Base-by-base conservation (phyloP, 2,797 vertebrate species). In the Cynopterus sphinx region DNA sequence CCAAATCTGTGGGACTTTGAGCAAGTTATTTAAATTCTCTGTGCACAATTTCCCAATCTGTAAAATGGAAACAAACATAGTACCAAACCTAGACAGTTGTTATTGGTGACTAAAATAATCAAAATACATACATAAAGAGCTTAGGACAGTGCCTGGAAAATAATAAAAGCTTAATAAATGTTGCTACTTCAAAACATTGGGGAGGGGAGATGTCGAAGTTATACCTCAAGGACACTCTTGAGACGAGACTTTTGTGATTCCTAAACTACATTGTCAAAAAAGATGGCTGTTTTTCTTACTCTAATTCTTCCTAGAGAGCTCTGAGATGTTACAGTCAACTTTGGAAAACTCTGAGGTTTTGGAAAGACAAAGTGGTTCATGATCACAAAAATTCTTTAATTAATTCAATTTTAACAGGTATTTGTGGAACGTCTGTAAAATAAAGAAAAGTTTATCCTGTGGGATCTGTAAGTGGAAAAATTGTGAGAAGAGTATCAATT, bases 331-430 rank as follows among this genome's bases (percentile, higher is more conserved):
- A 77, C 3, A 63, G 11, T 82, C 36, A 77, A 93, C 26, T 96
- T 93, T 87, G 49, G 33, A 87, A 94, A 75, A 73, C 24, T 46
- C 24, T 36, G 39, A 75, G 17, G 22, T 2, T 84, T 61, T 77
- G 2, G 36, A 61, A 13, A 84, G 5, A 91, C 39, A 84, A 87
- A 85, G 4, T 75, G 22, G 84, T 74, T 74, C n/a, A 67, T 26
- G 19, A 49, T 82, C 55, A 85, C 26, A 88, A 93, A 90, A 93
- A 67, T 71, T 61, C 12, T 93, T 83, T 63, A 87, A 78, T 49
- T 70, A 22, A 73, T 71, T 90, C 1, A 9, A 55, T 68, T 78
- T 65, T 57, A 85, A 77, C 26, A 88, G 1, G 33, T 53, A 55
- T 77, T 94, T 90, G 31, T 92, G 55, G 31, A 91, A 4, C 21